A percentile compares a stretch with the other conserved stretches of the same genome.
These are phyloP conservation scores for Micrasema longulum DNA, from an alignment of 1,140 invertebrate species.

Conservation along the genomic window DNA sequence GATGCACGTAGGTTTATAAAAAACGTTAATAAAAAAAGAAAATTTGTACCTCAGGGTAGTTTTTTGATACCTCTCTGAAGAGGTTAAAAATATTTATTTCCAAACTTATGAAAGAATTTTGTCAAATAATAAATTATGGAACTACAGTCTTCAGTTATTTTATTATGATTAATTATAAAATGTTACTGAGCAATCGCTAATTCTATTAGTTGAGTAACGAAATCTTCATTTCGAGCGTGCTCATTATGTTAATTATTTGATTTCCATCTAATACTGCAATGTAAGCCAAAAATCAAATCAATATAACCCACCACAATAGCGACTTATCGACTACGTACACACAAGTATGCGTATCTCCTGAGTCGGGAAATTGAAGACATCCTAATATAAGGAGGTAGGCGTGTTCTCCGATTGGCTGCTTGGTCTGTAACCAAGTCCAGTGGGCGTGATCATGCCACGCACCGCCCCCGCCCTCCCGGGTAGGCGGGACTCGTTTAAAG, in stretches of 20 bases:
- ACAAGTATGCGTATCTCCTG: constrained; percentile 24
- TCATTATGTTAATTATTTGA: too few species aligned
- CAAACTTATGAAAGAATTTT: not conserved
- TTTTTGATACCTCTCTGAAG: too few species aligned
- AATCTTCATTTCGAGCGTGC: not conserved
- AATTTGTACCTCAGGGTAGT: too few species aligned
- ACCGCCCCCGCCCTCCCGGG: constrained; percentile 29
- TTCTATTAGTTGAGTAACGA: not conserved
- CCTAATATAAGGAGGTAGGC: constrained; percentile 47
- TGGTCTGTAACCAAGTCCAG: constrained; percentile 7
- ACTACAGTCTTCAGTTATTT: not conserved
- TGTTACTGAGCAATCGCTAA: not conserved
- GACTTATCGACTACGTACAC: constrained; percentile 14
- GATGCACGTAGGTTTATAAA: too few species aligned
- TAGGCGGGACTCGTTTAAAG: constrained; percentile 34
- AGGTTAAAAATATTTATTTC: too few species aligned
- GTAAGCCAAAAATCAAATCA: constrained; percentile 28
- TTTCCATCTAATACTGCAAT: constrained; percentile 9
- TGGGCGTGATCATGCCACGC: constrained; percentile 35
- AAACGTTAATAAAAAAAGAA: too few species aligned
- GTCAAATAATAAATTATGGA: not conserved
- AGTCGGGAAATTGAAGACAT: constrained; percentile 36
- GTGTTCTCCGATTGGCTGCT: constrained; percentile 47
- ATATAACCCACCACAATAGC: constrained; percentile 11
- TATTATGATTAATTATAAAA: not conserved